Base-by-base conservation (phyloP, 1,140 invertebrate species). In the Drosophila subpulchrella region DNA sequence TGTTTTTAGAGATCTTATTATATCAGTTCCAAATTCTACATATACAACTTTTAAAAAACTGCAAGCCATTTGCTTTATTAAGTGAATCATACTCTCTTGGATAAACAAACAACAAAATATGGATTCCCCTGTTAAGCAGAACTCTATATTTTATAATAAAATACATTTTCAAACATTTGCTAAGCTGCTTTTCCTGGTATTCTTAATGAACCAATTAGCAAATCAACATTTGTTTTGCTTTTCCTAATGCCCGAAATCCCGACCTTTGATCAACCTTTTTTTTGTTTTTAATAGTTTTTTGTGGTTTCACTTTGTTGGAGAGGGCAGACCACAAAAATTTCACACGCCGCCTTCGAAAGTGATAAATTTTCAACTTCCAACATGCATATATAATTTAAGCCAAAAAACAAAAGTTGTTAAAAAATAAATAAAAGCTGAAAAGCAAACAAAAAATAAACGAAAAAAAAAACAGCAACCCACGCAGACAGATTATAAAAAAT, bases 301-400 rank as follows among this genome's bases (percentile, higher is more conserved):
- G 48, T 47, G 67, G 70, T 71, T 70, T 70, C 67, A 48, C 42
- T 55, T 47, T 42, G 50, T 6, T 15, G 59, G 2, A 68, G 48
- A 57, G n/a, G 44, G 48, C 66, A 72, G 61, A 59, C 61, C 77
- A 71, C 82, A 60, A 68, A 80, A 85, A 81, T 75, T 85, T 85
- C 82, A 78, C 83, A 88, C 75, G 78, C 41, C 70, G 57, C 63
- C 72, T 82, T 78, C 81, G 83, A 85, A 85, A 85, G 82, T 85
- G 66, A 82, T 82, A 75, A 78, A 78, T 86, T 83, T 79, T 62
- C 36, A 70, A 67, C 58, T 79, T 79, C 54, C 76, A 57, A 55
- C 70, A 81, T 65, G 51, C 71, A 75, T 75, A 65, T 75, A 65
- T 75, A 63, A 75, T 82, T 83, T 70, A 82, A 74, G 34, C 55